A percentile compares a stretch with the other conserved stretches of the same genome.
Conservation (phyloP, 2,113 vertebrate genomes). For the Rafetus swinhoei region DNA sequence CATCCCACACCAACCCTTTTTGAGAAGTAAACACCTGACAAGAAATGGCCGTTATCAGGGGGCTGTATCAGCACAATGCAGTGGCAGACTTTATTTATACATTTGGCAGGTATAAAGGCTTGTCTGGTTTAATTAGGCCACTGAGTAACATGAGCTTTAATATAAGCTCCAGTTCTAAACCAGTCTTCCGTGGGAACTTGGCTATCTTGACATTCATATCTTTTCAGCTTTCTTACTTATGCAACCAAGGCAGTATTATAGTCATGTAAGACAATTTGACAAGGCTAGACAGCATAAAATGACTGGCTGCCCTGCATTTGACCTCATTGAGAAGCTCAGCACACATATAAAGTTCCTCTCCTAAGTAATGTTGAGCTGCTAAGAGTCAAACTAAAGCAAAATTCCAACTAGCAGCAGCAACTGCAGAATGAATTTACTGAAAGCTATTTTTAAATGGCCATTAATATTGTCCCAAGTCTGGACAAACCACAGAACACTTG, state of each 20-base stretch:
- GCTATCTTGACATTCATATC: conserved; percentile 78
- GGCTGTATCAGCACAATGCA: conserved; percentile 61
- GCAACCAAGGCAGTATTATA: conserved; percentile 72
- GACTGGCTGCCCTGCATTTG: conserved; percentile 68
- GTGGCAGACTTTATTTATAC: conserved; percentile 73
- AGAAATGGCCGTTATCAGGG: conserved; percentile 54
- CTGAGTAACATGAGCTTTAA: conserved; percentile 74
- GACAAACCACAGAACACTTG: conserved; percentile 46
- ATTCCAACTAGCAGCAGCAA: conserved; percentile 57
- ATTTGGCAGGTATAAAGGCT: conserved; percentile 71
- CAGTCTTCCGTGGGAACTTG: conserved; percentile 72
- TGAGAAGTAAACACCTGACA: conserved; percentile 70
- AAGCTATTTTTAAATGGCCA: background rate
- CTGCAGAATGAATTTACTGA: conserved; percentile 41
- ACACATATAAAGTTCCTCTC: conserved; percentile 64
- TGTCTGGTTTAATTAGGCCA: conserved; percentile 80
- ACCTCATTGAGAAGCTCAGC: conserved; percentile 68
- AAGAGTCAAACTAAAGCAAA: conserved; percentile 66
- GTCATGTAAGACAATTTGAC: conserved; percentile 69
- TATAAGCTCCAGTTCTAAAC: conserved; percentile 71
- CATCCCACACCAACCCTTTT: conserved; percentile 43
- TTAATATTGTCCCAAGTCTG: conserved; percentile 50
- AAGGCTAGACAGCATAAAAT: conserved; percentile 74
- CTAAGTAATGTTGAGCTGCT: conserved; percentile 63
- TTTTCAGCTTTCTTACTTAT: conserved; percentile 77